phyloP scores from a whole-genome alignment of 2,797 vertebrate species.

The Sebastes oblongus region DNA sequence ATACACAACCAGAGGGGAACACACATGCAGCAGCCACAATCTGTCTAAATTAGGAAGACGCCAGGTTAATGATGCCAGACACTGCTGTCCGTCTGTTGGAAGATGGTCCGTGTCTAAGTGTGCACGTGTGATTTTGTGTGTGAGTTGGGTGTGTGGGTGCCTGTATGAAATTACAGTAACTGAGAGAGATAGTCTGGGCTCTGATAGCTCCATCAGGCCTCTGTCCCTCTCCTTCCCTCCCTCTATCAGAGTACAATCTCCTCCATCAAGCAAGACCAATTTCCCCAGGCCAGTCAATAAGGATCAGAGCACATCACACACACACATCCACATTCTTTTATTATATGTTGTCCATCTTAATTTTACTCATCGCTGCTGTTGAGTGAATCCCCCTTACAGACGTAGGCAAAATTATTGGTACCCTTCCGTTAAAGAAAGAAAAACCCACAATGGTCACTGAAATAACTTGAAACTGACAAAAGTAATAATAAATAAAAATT shows the following conservation, averaged over 20 bases:
- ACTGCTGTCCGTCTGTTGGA: conserved; percentile 67
- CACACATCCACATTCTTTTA: conserved; percentile 34
- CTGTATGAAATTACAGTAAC: conserved; percentile 72
- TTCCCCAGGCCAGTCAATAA: conserved; percentile 64
- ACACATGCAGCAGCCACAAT: conserved; percentile 33
- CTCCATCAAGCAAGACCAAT: conserved; percentile 59
- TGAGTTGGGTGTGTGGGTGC: conserved; percentile 16
- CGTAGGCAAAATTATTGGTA: no score
- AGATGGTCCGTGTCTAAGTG: conserved; percentile 53
- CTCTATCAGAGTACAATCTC: conserved; percentile 44
- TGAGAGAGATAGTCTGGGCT: conserved; percentile 55
- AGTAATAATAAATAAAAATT: no score
- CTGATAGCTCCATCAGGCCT: conserved; percentile 56
- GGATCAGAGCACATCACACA: conserved; percentile 36
- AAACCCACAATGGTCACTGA: no score
- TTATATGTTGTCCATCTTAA: conserved; percentile 51
- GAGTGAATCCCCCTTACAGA: conserved; percentile 25
- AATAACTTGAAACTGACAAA: no score
- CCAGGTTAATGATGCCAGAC: conserved; percentile 75
- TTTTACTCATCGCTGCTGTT: conserved; percentile 22
- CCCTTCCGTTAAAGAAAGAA: no score
- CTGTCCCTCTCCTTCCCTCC: conserved; percentile 15
- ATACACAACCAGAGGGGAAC: neutral
- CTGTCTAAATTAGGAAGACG: conserved; percentile 67
- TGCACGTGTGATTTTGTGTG: conserved; percentile 31